A percentile compares a stretch with the other conserved stretches of the same genome.
Evolutionary conservation across 2,113 vertebrate species (phyloP).

Genomic region (Perca fluviatilis): DNA sequence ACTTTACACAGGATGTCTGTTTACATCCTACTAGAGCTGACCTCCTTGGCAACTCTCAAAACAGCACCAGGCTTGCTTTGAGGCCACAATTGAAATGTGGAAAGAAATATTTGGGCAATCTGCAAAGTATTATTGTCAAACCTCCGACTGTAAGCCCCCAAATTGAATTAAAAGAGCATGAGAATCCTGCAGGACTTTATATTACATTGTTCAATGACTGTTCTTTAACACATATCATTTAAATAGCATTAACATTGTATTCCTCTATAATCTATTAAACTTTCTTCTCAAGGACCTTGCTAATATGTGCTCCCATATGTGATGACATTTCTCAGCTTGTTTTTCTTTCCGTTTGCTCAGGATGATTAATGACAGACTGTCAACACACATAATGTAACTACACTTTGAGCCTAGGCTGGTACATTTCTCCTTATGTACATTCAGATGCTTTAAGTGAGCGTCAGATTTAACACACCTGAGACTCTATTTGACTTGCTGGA

Average conservation of each 20-base stretch:
- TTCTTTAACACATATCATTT: constrained; percentile 65
- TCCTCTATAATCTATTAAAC: constrained; percentile 55
- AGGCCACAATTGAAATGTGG: constrained; percentile 29
- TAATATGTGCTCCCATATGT: constrained; percentile 12
- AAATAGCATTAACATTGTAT: constrained; percentile 62
- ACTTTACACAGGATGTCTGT: neutral
- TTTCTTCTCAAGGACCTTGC: constrained; percentile 52
- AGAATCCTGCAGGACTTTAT: constrained; percentile 62
- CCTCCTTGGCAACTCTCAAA: constrained; percentile 28
- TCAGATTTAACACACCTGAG: constrained; percentile 37
- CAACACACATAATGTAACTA: neutral
- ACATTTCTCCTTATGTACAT: constrained; percentile 30
- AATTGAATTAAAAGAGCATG: constrained; percentile 59
- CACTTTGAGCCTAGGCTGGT: neutral
- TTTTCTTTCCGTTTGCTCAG: constrained; percentile 38
- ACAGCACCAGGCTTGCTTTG: constrained; percentile 1
- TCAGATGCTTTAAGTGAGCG: constrained; percentile 17
- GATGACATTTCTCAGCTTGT: constrained; percentile 43
- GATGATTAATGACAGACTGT: constrained; percentile 40
- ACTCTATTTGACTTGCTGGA: constrained; percentile 48
- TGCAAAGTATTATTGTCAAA: constrained; percentile 29
- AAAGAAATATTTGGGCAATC: neutral
- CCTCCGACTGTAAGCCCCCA: constrained; percentile 9
- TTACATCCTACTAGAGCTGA: constrained; percentile 42
- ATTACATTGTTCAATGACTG: constrained; percentile 70